phyloP scores from a whole-genome alignment of 2,888 invertebrate species.

The Cosmia trapezina region DNA sequence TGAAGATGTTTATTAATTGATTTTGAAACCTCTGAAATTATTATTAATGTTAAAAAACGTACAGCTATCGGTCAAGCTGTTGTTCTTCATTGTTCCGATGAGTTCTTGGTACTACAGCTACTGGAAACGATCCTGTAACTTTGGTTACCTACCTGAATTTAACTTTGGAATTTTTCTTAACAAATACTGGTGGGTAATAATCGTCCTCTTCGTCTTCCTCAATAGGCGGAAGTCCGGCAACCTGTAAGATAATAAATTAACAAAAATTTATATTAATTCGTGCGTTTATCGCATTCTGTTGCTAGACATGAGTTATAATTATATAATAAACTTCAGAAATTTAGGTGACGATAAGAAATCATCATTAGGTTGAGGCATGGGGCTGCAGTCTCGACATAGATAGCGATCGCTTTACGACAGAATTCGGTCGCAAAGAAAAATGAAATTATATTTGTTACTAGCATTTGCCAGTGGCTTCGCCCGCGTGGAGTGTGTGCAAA shows the following conservation, averaged over 20 bases:
- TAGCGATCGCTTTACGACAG: no score
- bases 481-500: no score
- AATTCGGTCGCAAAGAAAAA: no score
- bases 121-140: neutral
- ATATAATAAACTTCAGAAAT: neutral
- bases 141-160: constrained; percentile 87
- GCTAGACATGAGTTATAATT: neutral
- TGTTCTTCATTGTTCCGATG: neutral
- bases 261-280: neutral
- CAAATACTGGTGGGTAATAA: constrained; percentile 93
- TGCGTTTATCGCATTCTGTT: neutral
- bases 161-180: constrained; percentile 95
- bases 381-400: neutral
- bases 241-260: constrained; percentile 72
- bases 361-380: neutral
- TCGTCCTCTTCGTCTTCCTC: constrained; percentile 94
- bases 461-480: no score
- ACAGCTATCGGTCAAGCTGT: neutral
- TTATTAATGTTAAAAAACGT: neutral
- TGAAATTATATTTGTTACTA: no score
- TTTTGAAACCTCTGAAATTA: neutral
- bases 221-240: constrained; percentile 93
- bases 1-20: neutral
- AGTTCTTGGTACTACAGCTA: neutral
- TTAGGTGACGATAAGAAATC: neutral